Evolutionary conservation across 2,113 vertebrate genomes (phyloP), one percentile per base, ranked within the genome.

Genomic region (Odobenus rosmarus): DNA sequence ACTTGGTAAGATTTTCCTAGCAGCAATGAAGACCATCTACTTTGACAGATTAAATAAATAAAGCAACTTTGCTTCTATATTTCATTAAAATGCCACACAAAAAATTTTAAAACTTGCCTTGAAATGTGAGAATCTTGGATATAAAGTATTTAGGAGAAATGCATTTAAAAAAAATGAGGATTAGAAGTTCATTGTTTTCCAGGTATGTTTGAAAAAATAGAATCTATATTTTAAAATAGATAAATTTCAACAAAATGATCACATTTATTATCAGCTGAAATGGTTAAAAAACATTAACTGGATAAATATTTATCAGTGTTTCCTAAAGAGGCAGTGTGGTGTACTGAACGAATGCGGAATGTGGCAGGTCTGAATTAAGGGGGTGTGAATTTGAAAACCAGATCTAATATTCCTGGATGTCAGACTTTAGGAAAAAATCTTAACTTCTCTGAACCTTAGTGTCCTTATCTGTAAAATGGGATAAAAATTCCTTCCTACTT

Each of bases 71-170:
- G 57, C 46, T 74, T 80, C 46, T 87, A 49, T 74, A 31, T 31
- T 95, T 93, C 36, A 74, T 92, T 88, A 61, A 76, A 97, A 96
- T 93, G 26, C 5, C 31, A 86, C 26, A 69, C 93, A 87, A 76
- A 91, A 57, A 71, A 59, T 90, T 85, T 59, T 61, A 42, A 96
- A 79, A 4, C 1, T 91, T 80, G 16, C 23, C 23, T 77, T 97
- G 33, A 90, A 82, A 79, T 28, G 53, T 26, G 42, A 55, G 28
- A 71, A 64, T 95, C 11, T 90, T 83, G n/a, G 6, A 10, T 87
- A 67, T 53, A 62, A 89, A 87, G 9, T 7, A 79, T 59, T 93
- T 81, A 94, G 19, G 28, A 90, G 46, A 42, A 83, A 9, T 92
- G 42, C 4, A 49, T 72, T 33, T 36, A n/a, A 42, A 57, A 10